Evolutionary conservation across 2,113 vertebrate species (phyloP), one percentile per base, ranked within the genome.

Genomic region (Antennarius striatus): DNA sequence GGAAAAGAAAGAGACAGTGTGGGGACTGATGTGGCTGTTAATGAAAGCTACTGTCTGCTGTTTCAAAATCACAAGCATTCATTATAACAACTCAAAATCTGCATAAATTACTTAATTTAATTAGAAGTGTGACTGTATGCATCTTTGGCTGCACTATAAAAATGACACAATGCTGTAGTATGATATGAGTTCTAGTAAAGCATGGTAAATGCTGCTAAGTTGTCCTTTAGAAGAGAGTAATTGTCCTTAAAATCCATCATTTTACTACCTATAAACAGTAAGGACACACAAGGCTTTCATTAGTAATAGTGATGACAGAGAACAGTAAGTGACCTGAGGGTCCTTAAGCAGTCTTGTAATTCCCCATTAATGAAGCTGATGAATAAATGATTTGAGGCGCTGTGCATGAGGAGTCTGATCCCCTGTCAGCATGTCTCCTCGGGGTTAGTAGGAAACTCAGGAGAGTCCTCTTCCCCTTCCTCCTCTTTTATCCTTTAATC

Each of bases 281-380:
- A 54, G 56, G 71, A 81, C 60, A 58, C 68, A 76, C 71, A 75
- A 69, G 77, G 71, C 64, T 76, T 82, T 83, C 77, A 79, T 87
- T 83, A 54, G 42, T 58, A 83, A 65, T 50, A 71, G 67, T 65
- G 40, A 64, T 75, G 76, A 71, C 62, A 58, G 79, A 75, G 78
- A 72, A 59, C 57, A 66, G 60, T 9, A 45, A 64, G 63, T 85
- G 87, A 90, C 86, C 87, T 77, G 78, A 43, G 75, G 84, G 80
- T 83, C 63, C 62, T 84, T 80, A 79, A 81, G 80, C 73, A 81
- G 83, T 64, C 82, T 80, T 87, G 78, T 86, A 87, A 84, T 82
- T 90, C 75, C 71, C 61, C 75, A 83, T 79, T 87, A 89, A 91
- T 89, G 84, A 90, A 89, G 84, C 65, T n/a, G 73, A 86, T 91